These are phyloP conservation scores for Meliscaeva auricollis DNA, from an alignment of 2,888 invertebrate species.

Conservation along the genomic window DNA sequence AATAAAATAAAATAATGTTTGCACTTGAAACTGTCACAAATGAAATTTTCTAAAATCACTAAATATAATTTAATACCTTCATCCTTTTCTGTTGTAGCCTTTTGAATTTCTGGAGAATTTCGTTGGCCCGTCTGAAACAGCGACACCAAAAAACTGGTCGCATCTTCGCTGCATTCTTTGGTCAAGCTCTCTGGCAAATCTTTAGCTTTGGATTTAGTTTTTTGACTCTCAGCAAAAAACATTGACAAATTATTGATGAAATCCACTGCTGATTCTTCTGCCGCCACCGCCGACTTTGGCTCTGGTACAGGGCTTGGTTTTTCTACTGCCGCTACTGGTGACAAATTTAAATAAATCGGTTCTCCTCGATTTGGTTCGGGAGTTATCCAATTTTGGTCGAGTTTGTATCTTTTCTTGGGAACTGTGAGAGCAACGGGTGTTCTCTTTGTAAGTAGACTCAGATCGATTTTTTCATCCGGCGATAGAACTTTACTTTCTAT, in stretches of 20 bases:
- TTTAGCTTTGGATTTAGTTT: neutral
- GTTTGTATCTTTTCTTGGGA: slow-evolving; percentile 26
- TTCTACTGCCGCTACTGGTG: neutral
- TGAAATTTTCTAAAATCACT: too few species aligned
- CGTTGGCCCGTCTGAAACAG: slow-evolving; percentile 29
- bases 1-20: too few species aligned
- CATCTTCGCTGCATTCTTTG: slow-evolving; percentile 32
- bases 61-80: slow-evolving; percentile 1
- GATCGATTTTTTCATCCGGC: slow-evolving; percentile 81
- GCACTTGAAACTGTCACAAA: too few species aligned
- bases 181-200: neutral
- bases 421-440: slow-evolving; percentile 12
- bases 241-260: slow-evolving; percentile 51
- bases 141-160: slow-evolving; percentile 56
- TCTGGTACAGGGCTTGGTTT: neutral
- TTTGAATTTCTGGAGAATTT: neutral
- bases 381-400: slow-evolving; percentile 16
- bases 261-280: slow-evolving; percentile 64
- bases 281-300: neutral
- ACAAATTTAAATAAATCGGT: slow-evolving; percentile 1
- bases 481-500: slow-evolving; percentile 82
- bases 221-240: slow-evolving; percentile 13
- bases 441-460: slow-evolving; percentile 77
- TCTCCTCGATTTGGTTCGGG: neutral
- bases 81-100: too few species aligned